Evolutionary conservation across 2,888 invertebrate species (phyloP), one percentile per base, ranked within the genome.

Genomic region (Drosophila rellima): DNA sequence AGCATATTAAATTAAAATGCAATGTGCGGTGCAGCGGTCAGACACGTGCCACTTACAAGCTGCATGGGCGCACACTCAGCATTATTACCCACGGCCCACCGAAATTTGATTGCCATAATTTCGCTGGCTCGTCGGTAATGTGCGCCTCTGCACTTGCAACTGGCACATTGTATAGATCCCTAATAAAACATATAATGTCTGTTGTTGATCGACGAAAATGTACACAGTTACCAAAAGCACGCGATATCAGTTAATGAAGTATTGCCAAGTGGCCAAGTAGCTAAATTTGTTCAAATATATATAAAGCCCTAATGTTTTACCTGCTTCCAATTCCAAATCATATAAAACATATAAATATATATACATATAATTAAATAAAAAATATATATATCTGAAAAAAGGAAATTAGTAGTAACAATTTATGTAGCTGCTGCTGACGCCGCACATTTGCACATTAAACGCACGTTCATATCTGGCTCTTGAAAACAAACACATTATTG

Each of bases 251-350:
- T 66, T 66, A 33, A 51, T 45, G 74, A 86, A 86, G 88, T 86
- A 88, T 86, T 88, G 85, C 81, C 88, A 81, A 88, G 88, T 61
- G 71, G 75, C 78, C 77, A 75, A 88, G 81, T 85, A 79, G 88
- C 78, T 86, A 77, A 81, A 85, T 82, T 84, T 84, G 85, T 88
- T 85, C 39, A 47, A 54, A 37, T 37, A 40, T 29, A 23, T 42
- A 37, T 35, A 45, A 20, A 44, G 39, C 61, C 54, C 64, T 44
- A 57, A 77, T 77, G 55, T 68, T 70, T 75, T 73, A 70, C 76
- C 76, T 74, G 80, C 80, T 83, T 84, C 75, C 85, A 85, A 76
- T 80, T 70, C 70, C 75, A 77, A 72, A 72, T 72, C 78, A 73
- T 77, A 77, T 69, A 61, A 61, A 50, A 50, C 68, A 40, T 51